Conservation (phyloP, 2,888 invertebrate species). For the Dinocampus coccinellae region DNA sequence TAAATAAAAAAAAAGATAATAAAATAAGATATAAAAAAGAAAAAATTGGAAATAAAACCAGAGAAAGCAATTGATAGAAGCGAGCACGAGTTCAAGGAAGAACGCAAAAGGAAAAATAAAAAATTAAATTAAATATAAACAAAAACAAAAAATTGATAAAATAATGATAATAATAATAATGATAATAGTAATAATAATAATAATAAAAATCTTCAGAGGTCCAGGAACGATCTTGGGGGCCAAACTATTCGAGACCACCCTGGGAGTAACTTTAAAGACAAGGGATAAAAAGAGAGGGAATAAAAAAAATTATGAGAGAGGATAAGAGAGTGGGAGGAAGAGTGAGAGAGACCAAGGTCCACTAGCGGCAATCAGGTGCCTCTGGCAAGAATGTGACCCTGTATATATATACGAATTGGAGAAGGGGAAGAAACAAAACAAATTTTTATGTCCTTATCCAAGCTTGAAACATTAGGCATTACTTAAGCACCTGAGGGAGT, state of each 20-base stretch:
- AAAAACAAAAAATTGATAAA: conserved; percentile 29
- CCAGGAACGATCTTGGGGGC: conserved; percentile 49
- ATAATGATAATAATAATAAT: no score
- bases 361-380: conserved; percentile 65
- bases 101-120: conserved; percentile 32
- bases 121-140: conserved; percentile 29
- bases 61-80: no score
- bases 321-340: conserved; percentile 35
- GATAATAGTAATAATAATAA: no score
- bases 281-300: no score
- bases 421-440: conserved; percentile 55
- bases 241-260: conserved; percentile 65
- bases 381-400: conserved; percentile 63
- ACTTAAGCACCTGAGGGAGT: conserved; percentile 56
- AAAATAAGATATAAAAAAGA: no score
- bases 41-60: conserved; percentile 6
- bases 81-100: conserved; percentile 40
- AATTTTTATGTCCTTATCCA: conserved; percentile 62
- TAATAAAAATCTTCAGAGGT: conserved; percentile 50
- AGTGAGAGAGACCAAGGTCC: conserved; percentile 47
- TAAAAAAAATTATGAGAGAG: no score
- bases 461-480: conserved; percentile 62
- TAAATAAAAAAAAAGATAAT: no score
- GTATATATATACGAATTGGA: conserved; percentile 40
- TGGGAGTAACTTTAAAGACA: conserved; percentile 50